Percentiles rank a stretch among this genome's conserved stretches.
These are phyloP conservation scores for Boleophthalmus pectinirostris DNA, from an alignment of 2,113 vertebrate genomes.

Conservation along the genomic window DNA sequence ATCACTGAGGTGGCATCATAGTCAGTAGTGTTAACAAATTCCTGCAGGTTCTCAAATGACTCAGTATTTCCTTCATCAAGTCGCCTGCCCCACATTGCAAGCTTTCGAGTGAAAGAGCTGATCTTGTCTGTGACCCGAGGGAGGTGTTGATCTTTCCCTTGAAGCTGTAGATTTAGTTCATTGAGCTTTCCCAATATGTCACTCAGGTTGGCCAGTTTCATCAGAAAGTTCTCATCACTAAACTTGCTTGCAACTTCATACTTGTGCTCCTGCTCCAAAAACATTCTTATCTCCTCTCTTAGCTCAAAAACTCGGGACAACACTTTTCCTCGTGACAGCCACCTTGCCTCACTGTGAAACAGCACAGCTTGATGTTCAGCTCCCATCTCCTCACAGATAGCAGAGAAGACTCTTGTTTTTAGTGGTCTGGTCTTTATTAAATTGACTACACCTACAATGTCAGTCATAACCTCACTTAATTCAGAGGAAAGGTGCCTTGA, in stretches of 20 bases:
- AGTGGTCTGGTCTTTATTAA: constrained; percentile 39
- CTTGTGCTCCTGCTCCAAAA: constrained; percentile 18
- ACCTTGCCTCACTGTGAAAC: constrained; percentile 41
- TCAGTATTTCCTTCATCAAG: too few relatives aligned
- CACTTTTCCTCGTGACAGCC: constrained; percentile 42
- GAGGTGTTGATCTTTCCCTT: too few relatives aligned
- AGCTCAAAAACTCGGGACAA: constrained; percentile 31
- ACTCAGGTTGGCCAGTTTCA: too few relatives aligned
- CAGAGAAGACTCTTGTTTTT: constrained; percentile 38
- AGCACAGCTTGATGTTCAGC: constrained; percentile 39
- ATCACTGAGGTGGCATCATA: too few relatives aligned
- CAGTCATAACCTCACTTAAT: constrained; percentile 11
- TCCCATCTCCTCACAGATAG: constrained; percentile 50
- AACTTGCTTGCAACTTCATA: not conserved
- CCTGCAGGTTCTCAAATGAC: too few relatives aligned
- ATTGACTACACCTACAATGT: constrained; percentile 25
- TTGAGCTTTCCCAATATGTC: too few relatives aligned
- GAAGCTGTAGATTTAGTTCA: too few relatives aligned
- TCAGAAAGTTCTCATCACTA: too few relatives aligned
- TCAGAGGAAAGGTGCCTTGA: constrained; percentile 7
- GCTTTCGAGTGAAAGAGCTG: too few relatives aligned
- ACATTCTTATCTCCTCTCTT: constrained; percentile 32
- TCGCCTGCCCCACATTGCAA: too few relatives aligned
- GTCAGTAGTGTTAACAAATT: too few relatives aligned
- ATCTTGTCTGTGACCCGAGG: too few relatives aligned